Evolutionary conservation across 2,113 vertebrate species (phyloP).

Genomic region (Lepus americanus): DNA sequence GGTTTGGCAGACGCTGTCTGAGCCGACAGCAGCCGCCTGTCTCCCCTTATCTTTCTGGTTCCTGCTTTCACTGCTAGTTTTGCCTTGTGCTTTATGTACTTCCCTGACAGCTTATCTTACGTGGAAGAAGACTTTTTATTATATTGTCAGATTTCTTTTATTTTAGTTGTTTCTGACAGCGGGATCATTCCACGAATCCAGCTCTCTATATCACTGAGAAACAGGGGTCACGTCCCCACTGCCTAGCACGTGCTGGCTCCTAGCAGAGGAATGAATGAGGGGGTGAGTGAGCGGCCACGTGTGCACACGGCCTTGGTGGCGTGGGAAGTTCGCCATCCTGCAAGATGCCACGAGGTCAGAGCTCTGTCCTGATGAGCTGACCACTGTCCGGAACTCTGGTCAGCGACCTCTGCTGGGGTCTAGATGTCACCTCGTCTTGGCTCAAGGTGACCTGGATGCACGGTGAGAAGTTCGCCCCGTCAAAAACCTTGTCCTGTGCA

Average conservation of each 20-base stretch:
- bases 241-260: neutral
- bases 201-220: neutral
- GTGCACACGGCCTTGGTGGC: neutral
- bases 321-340: neutral
- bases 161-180: constrained; percentile 16
- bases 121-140: neutral
- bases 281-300: neutral
- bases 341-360: neutral
- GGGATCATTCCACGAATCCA: neutral
- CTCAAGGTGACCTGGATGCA: neutral
- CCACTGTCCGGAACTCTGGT: neutral
- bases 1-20: neutral
- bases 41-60: neutral
- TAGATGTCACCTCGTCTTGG: neutral
- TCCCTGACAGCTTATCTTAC: neutral
- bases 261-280: neutral
- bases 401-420: neutral
- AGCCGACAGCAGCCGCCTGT: neutral
- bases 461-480: neutral
- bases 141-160: neutral
- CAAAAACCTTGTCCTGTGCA: neutral
- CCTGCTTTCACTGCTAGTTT: neutral
- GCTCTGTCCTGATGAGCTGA: neutral
- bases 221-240: neutral
- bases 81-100: neutral